Evolutionary conservation across 2,888 invertebrate species (phyloP).

Genomic region (Lasioglossum vierecki): DNA sequence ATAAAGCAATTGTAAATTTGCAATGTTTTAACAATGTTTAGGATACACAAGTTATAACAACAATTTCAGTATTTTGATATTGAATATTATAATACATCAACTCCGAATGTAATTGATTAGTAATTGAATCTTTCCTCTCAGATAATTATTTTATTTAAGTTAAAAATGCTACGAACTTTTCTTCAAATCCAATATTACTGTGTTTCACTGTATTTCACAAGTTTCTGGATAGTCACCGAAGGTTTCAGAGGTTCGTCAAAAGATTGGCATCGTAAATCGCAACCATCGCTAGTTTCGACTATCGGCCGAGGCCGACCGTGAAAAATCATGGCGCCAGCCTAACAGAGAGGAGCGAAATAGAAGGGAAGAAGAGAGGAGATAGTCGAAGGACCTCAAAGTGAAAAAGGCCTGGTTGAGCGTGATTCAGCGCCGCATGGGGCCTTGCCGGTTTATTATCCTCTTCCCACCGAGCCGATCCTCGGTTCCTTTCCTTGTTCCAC

Average conservation of each 20-base stretch:
- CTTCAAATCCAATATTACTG: too few species aligned
- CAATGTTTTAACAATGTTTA: too few species aligned
- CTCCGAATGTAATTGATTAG: too few species aligned
- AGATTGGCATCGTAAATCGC: not conserved
- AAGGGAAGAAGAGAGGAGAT: not conserved
- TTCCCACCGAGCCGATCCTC: constrained; percentile 7
- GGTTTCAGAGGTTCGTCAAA: not conserved
- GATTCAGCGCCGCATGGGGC: constrained; percentile 71
- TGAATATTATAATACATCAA: too few species aligned
- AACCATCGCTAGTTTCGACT: constrained; percentile 56
- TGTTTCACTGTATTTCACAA: not conserved
- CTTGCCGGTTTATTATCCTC: constrained; percentile 50
- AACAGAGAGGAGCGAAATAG: constrained; percentile 58
- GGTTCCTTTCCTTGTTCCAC: constrained; percentile 22
- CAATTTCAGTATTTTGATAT: too few species aligned
- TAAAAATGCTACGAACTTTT: too few species aligned
- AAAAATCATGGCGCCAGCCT: constrained; percentile 78
- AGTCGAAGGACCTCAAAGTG: constrained; percentile 61
- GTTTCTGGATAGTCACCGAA: not conserved
- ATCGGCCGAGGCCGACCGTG: constrained; percentile 70
- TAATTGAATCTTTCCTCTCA: too few species aligned
- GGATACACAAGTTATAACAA: too few species aligned
- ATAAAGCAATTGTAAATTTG: too few species aligned
- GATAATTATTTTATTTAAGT: too few species aligned
- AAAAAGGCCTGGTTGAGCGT: constrained; percentile 65